Evolutionary conservation across 2,888 invertebrate genomes (phyloP), one percentile per base, ranked within the genome.

Genomic region (Pomacea canaliculata): DNA sequence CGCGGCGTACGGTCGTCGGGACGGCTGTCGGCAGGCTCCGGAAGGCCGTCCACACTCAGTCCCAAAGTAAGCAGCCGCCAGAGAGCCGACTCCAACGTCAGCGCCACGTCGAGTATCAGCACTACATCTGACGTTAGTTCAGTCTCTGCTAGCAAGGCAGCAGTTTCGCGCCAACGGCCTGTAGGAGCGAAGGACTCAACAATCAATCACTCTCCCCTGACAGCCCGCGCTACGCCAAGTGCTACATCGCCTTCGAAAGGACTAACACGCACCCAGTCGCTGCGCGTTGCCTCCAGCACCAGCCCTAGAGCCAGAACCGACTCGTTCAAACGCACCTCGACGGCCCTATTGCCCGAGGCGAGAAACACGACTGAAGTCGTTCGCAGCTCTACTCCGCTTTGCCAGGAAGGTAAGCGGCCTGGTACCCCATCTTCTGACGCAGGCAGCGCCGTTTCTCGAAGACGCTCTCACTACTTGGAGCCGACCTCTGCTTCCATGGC

Each of bases 401-500:
- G 71, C 37, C 72, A 77, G 62, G 71, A 78, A 68, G 48, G 49
- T 65, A 73, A 12, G 59, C 65, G 72, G 49, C 71, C 78, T 16
- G 66, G 46, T 69, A 72, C 77, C 73, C 72, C 78, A 60, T 71
- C 79, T 69, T 71, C 78, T 76, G 62, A 76, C 78, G 62, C 68
- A 76, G 12, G 76, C 77, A 70, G 79, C 37, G 49, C 68, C 19
- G 48, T 48, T 19, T 37, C 71, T 75, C 60, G 71, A 19, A 60
- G 67, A n/a, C 49, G 23, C 13, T 69, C 79, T 56, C 82, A 84
- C 4, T 86, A 86, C 73, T 85, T 86, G 86, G 80, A 83, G 60
- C 85, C 86, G 18, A 87, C 87, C 16, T 83, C 85, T 27, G 79
- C 88, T 19, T 85, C 86, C 9, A 85, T 82, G 77, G 83, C 84